A percentile compares a stretch with the other conserved stretches of the same genome.
These are phyloP conservation scores for Myotis yumanensis DNA, from an alignment of 2,113 vertebrate genomes.

Conservation along the genomic window DNA sequence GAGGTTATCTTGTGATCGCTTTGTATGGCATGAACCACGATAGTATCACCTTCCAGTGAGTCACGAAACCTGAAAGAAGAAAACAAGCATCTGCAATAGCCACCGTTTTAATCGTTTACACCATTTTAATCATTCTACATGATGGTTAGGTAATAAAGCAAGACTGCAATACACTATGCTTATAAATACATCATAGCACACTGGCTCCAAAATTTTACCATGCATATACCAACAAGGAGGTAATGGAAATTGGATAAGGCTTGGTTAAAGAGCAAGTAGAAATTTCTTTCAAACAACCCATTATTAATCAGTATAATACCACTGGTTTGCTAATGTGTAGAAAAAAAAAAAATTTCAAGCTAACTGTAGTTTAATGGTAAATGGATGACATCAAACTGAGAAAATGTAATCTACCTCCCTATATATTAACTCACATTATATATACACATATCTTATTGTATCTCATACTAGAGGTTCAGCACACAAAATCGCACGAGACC, in stretches of 20 bases:
- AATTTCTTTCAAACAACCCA: neutral
- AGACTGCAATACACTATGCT: neutral
- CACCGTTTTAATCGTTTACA: neutral
- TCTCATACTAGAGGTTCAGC: too few relatives aligned
- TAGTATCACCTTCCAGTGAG: slow-evolving; percentile 82
- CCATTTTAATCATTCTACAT: neutral
- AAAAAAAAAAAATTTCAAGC: neutral
- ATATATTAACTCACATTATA: neutral
- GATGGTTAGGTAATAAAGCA: slow-evolving; percentile 3
- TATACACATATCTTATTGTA: neutral
- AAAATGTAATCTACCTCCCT: neutral
- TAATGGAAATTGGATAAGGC: neutral
- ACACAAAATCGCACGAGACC: too few relatives aligned
- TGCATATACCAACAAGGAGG: neutral
- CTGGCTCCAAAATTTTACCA: slow-evolving; percentile 14
- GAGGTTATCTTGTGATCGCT: slow-evolving; percentile 88
- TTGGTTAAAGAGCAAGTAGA: slow-evolving; percentile 20
- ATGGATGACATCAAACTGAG: slow-evolving; percentile 4
- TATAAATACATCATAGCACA: neutral
- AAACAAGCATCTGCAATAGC: slow-evolving; percentile 23
- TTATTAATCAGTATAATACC: neutral
- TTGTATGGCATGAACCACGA: slow-evolving; percentile 88
- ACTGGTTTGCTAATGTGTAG: neutral
- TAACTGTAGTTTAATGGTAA: neutral
- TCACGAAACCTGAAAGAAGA: slow-evolving; percentile 85